Conservation (phyloP, 2,797 vertebrate species). For the Australoheros facetus region DNA sequence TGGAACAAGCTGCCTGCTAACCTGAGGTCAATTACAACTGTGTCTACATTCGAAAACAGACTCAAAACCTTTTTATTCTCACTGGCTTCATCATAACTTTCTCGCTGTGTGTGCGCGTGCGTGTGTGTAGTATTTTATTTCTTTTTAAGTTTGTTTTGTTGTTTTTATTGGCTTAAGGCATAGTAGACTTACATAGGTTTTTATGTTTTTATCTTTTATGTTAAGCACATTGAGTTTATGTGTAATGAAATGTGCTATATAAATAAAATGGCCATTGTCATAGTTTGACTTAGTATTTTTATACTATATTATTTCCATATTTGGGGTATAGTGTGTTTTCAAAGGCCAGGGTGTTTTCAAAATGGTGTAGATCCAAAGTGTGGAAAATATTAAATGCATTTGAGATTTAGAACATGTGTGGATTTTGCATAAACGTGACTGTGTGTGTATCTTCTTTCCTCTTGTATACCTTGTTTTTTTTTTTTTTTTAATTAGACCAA, state of each 20-base stretch:
- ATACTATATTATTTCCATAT: constrained; percentile 36
- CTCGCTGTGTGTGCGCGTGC: not conserved
- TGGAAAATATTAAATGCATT: constrained; percentile 13
- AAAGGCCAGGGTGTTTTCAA: constrained; percentile 18
- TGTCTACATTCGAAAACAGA: not conserved
- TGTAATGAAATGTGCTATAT: not conserved
- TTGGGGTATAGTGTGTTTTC: constrained; percentile 36
- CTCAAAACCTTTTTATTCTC: not conserved
- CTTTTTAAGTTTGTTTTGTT: not conserved
- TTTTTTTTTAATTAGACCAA: not conserved
- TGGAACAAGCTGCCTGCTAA: not conserved
- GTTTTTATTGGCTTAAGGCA: not conserved
- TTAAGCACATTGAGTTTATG: not conserved
- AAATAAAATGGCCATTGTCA: not conserved
- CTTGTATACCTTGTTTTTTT: not conserved
- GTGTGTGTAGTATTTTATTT: not conserved
- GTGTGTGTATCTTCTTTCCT: not conserved
- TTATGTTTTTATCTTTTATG: not conserved
- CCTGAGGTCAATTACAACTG: not conserved
- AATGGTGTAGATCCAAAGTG: not conserved
- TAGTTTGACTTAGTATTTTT: constrained; percentile 23
- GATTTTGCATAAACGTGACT: not conserved
- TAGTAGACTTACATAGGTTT: not conserved
- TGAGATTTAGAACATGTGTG: not conserved
- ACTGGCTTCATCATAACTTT: not conserved